Conservation (phyloP, 2,113 vertebrate genomes). For the Aspidoscelis tigris region DNA sequence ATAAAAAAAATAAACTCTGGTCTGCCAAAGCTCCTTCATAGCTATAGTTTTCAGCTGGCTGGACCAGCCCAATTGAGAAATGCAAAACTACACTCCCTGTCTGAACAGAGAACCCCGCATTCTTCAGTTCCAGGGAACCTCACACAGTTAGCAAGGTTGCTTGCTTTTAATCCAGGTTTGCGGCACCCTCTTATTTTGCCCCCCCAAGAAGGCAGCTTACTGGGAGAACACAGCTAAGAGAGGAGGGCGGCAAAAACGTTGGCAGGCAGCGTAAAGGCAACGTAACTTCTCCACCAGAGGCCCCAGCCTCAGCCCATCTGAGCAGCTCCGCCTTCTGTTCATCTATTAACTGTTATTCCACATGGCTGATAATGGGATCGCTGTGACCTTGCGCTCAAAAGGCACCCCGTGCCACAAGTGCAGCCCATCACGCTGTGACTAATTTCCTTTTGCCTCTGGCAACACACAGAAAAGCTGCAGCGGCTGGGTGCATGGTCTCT, state of each 20-base stretch:
- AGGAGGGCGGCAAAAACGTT: conserved; percentile 53
- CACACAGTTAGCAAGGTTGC: neutral
- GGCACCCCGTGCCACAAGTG: neutral
- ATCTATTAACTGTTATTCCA: conserved; percentile 59
- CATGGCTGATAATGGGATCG: conserved; percentile 55
- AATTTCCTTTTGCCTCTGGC: conserved; percentile 9
- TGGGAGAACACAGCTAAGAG: conserved; percentile 45
- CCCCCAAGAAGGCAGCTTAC: conserved; percentile 55
- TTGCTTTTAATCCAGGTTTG: conserved; percentile 48
- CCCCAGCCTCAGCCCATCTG: neutral
- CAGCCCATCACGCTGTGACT: conserved; percentile 19
- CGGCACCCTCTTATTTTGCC: conserved; percentile 48
- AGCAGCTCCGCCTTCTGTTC: conserved; percentile 60
- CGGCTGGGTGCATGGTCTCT: neutral
- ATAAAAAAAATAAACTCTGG: too few species aligned
- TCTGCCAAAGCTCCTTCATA: too few species aligned
- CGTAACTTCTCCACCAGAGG: conserved; percentile 69
- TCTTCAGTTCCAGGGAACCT: neutral
- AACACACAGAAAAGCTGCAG: neutral
- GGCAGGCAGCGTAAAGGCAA: conserved; percentile 62
- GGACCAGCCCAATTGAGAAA: too few species aligned
- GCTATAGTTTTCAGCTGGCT: too few species aligned
- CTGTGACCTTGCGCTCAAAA: conserved; percentile 62
- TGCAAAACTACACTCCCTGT: too few species aligned
- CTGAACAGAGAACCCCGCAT: too few species aligned